Conservation (phyloP, 2,113 vertebrate genomes). For the Proteles cristata region DNA sequence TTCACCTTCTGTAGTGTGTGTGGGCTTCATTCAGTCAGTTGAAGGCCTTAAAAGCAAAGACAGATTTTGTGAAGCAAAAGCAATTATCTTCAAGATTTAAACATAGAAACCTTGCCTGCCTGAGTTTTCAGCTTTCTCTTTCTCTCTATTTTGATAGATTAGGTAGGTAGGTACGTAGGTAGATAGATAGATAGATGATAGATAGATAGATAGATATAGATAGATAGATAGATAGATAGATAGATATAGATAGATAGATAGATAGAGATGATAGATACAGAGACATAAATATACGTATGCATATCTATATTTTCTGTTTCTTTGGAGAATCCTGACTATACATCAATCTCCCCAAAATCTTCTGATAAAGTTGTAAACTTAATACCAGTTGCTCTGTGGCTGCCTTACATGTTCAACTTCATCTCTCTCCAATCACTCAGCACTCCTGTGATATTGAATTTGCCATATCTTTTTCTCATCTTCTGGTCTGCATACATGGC, state of each 20-base stretch:
- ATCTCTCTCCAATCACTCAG: background rate
- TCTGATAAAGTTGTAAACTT: background rate
- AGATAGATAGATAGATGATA: background rate
- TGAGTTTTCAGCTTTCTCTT: background rate
- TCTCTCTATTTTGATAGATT: background rate
- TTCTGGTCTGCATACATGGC: background rate
- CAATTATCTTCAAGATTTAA: background rate
- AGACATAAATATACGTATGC: background rate
- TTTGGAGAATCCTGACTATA: background rate
- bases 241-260: background rate
- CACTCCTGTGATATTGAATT: background rate
- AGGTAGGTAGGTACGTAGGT: background rate
- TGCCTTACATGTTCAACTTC: background rate
- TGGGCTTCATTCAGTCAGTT: background rate
- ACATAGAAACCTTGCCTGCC: background rate
- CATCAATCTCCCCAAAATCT: background rate
- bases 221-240: background rate
- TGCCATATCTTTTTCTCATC: background rate
- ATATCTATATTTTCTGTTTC: background rate
- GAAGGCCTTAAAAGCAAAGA: background rate
- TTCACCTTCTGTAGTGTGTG: background rate
- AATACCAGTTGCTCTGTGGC: background rate
- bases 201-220: background rate
- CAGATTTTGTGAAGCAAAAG: background rate
- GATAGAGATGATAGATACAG: background rate